phyloP scores from a whole-genome alignment of 1,140 invertebrate genomes.

The Meteorus sp. region DNA sequence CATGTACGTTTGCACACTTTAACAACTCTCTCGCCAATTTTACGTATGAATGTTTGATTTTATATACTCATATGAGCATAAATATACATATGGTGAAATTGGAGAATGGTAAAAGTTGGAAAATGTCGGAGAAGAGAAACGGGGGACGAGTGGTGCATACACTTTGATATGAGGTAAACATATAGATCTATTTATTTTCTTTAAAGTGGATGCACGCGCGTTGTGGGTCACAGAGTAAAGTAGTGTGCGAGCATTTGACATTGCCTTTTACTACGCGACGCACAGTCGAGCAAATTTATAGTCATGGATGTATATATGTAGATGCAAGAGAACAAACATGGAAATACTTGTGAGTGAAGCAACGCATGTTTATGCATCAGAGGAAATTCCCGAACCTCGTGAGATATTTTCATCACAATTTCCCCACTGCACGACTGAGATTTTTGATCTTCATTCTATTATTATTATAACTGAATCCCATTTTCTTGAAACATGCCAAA shows the following conservation, averaged over 20 bases:
- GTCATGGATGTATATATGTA: too few relatives aligned
- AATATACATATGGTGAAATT: too few relatives aligned
- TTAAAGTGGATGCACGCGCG: not conserved
- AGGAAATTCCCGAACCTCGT: too few relatives aligned
- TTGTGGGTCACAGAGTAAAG: not conserved
- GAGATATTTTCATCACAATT: not conserved
- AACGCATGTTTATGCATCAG: too few relatives aligned
- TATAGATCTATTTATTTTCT: too few relatives aligned
- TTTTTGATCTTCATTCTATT: not conserved
- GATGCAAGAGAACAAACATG: too few relatives aligned
- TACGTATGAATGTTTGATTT: too few relatives aligned
- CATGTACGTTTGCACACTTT: too few relatives aligned
- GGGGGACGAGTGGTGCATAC: not conserved
- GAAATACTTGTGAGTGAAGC: too few relatives aligned
- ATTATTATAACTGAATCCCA: not conserved
- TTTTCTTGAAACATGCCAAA: not conserved
- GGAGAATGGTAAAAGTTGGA: not conserved
- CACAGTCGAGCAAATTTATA: constrained; percentile 22
- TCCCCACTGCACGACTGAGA: not conserved
- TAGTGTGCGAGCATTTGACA: not conserved
- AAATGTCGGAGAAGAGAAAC: not conserved
- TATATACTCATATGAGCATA: too few relatives aligned
- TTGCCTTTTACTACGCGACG: constrained; percentile 4
- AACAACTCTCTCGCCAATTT: too few relatives aligned
- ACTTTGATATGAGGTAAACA: too few relatives aligned